A percentile compares a stretch with the other conserved stretches of the same genome.
These are phyloP conservation scores for Polyploca ridens DNA, from an alignment of 2,888 invertebrate species.

Conservation along the genomic window DNA sequence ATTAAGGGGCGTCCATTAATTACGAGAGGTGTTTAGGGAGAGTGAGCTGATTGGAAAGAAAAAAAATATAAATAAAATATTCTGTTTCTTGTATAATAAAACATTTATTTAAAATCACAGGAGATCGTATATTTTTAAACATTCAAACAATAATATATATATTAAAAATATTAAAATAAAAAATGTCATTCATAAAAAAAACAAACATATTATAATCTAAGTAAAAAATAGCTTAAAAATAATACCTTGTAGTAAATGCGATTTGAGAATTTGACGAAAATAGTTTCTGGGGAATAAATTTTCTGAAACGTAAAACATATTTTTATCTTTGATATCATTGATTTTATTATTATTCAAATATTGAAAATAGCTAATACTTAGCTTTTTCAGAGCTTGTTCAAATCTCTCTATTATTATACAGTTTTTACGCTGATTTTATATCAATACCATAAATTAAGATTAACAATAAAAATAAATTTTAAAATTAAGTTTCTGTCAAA, in stretches of 20 bases:
- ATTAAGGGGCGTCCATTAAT: too few species aligned
- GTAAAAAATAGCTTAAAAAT: conserved; percentile 21
- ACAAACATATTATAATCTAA: conserved; percentile 26
- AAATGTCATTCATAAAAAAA: not conserved
- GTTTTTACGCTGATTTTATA: too few species aligned
- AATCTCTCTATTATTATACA: too few species aligned
- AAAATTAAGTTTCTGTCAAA: not conserved
- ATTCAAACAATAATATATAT: conserved; percentile 29
- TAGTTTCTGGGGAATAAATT: not conserved
- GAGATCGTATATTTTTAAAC: conserved; percentile 45
- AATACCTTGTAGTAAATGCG: conserved; percentile 12
- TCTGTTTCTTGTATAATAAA: conserved; percentile 45
- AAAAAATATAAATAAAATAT: conserved; percentile 22
- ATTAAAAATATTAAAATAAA: conserved; percentile 17
- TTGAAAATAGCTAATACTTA: too few species aligned
- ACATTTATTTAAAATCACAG: conserved; percentile 69
- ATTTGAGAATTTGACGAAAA: conserved; percentile 9
- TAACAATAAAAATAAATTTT: not conserved
- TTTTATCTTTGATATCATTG: too few species aligned
- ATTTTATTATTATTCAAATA: too few species aligned
- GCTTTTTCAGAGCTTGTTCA: too few species aligned
- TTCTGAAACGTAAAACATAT: not conserved
- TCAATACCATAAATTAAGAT: not conserved
- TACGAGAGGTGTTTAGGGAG: too few species aligned
- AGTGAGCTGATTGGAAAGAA: too few species aligned